Evolutionary conservation across 37 sponge, comb jelly and placozoan species (phyloP), one percentile per base, ranked within the genome.

Genomic region (Diacarnus erythraeanus): DNA sequence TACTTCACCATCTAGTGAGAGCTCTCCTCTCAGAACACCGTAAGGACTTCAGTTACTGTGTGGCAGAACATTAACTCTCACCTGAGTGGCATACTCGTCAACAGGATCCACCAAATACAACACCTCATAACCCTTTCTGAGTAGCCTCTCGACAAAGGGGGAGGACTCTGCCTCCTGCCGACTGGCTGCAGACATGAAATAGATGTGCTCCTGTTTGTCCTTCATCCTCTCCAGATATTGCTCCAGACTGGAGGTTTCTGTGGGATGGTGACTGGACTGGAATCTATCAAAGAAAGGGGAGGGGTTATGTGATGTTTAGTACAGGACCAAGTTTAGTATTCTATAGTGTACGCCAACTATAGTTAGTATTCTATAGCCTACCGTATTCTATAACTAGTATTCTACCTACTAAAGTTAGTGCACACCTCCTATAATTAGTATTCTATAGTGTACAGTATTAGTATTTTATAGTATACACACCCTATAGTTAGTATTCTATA

Each of bases 181-280:
- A 60, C 68, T 78, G 35, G 84, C 38, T 0, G 90, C 96, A 22
- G 96, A 90, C 87, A 98, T 89, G 87, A 91, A 98, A 90, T 95
- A 98, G 83, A 98, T 95, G 75, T 93, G 91, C 18, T 98, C 96
- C 68, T 98, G 99, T 72, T 96, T 93, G 74, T 96, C 94, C 80
- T 85, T 95, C 99, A 98, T 98, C 29, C 99, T 64, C 87, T 94
- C 99, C 57, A 98, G 41, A 76, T 98, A 98, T n/a, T 71, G 83
- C 38, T 88, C 89, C 66, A 98, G 86, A 65, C 89, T 91, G 51
- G 96, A 94, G 33, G 89, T 43, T 26, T 88, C 90, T 22, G 57
- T 51, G 1, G 80, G 83, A 58, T 87, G 65, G 72, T 96, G 57
- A 39, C 94, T 95, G 33, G 99, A 95, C 61, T 84, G 87, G 92